A percentile compares a stretch with the other conserved stretches of the same genome.
Conservation (phyloP, 2,113 vertebrate genomes). For the Poeciliopsis occidentalis region DNA sequence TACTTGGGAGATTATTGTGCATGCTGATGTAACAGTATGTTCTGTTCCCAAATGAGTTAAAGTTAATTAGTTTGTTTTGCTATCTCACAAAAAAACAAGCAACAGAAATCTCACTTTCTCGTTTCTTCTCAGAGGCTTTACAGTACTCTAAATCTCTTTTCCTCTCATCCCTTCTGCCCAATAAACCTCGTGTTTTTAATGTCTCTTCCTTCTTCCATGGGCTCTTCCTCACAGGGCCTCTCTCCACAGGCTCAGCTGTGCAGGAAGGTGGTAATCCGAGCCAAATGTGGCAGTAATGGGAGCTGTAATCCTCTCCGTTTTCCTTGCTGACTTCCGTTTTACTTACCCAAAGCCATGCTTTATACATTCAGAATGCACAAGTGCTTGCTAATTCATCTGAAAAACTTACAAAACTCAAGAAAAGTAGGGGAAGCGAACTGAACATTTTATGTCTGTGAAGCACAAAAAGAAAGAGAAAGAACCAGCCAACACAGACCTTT, state of each 20-base stretch:
- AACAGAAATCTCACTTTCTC: not conserved
- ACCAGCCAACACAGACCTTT: conserved; percentile 4
- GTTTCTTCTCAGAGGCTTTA: not conserved
- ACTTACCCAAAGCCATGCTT: conserved; percentile 8
- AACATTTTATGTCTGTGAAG: not conserved
- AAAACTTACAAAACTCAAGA: not conserved
- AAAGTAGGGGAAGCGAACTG: not conserved
- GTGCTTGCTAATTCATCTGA: conserved; percentile 5
- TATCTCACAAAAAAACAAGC: not conserved
- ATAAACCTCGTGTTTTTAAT: not conserved
- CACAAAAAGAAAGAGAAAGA: conserved; percentile 8
- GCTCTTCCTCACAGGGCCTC: conserved; percentile 17
- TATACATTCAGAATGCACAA: conserved; percentile 10
- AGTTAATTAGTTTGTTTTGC: not conserved
- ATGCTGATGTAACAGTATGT: not conserved
- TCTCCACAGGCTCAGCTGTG: conserved; percentile 28
- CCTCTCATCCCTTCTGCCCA: conserved; percentile 5
- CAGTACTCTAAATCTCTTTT: conserved; percentile 4
- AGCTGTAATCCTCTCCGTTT: conserved; percentile 42
- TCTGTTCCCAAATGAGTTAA: not conserved
- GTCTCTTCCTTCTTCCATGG: conserved; percentile 3
- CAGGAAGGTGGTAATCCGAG: conserved; percentile 59
- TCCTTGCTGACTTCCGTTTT: conserved; percentile 13
- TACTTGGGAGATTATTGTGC: not conserved
- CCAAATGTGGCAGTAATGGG: conserved; percentile 49